Conservation (phyloP, 2,888 invertebrate genomes). For the Folsomia manolachei region DNA sequence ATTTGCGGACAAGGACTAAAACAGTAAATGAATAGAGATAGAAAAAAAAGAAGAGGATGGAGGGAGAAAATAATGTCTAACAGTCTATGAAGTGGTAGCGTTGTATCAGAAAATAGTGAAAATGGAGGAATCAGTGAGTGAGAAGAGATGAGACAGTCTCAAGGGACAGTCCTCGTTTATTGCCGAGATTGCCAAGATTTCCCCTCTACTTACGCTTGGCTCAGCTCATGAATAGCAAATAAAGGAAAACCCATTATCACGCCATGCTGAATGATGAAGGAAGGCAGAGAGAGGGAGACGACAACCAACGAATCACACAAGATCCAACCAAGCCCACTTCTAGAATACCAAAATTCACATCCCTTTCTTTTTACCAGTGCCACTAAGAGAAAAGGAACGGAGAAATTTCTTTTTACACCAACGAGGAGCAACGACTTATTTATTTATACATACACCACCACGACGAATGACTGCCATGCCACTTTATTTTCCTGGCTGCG, state of each 20-base stretch:
- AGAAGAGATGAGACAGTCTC: constrained; percentile 30
- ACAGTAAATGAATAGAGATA: not conserved
- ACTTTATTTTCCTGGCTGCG: not conserved
- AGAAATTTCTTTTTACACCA: not conserved
- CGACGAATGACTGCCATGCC: too few species aligned
- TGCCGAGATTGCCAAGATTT: constrained; percentile 49
- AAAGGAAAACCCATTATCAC: constrained; percentile 50
- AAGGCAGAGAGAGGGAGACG: constrained; percentile 28
- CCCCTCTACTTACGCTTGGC: constrained; percentile 46
- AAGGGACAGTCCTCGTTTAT: constrained; percentile 44
- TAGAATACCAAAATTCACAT: constrained; percentile 35
- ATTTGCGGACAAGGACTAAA: not conserved
- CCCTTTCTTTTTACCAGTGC: not conserved
- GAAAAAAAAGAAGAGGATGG: constrained; percentile 15
- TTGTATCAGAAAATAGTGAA: not conserved
- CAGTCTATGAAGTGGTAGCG: constrained; percentile 10
- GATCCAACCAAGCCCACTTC: constrained; percentile 29
- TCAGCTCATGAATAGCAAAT: constrained; percentile 50
- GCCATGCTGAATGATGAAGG: constrained; percentile 40
- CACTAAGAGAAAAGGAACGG: not conserved
- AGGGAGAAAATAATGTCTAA: constrained; percentile 15
- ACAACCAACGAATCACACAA: constrained; percentile 39
- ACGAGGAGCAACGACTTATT: not conserved
- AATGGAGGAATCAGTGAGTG: constrained; percentile 11
- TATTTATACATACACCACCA: not conserved